Evolutionary conservation across 2,797 vertebrate genomes (phyloP), one percentile per base, ranked within the genome.

Genomic region (Lagorchestes hirsutus): DNA sequence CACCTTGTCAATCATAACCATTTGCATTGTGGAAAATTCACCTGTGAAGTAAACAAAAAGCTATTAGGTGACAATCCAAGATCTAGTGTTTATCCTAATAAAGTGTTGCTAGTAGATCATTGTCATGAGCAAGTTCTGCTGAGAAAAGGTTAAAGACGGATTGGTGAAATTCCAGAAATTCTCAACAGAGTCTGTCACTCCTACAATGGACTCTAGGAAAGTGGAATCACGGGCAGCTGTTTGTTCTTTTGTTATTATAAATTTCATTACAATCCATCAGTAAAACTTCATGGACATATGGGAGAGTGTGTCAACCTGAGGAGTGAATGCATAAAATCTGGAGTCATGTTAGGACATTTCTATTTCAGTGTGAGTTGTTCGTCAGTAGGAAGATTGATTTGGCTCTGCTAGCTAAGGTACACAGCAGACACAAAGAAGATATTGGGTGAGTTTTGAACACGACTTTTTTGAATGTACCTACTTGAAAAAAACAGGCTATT

Each of bases 191-290:
- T 27, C 40, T 54, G 11, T 11, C 4, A 59, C 46, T 57, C 31
- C 6, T 18, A 0, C 82, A 94, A 54, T 2, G 40, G 56, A 50
- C 54, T 92, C 58, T 50, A 67, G 58, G 16, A 34, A 28, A n/a
- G 24, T 40, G 54, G 40, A 18, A 55, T 50, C 55, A 55, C 0
- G 4, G 67, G 50, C 29, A 4, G 1, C 92, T 14, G 29, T 0
- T 8, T 56, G 31, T 8, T 54, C 54, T n/a, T 29, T n/a, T 91
- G 16, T 55, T 27, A n/a, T 34, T 29, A 27, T 29, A 91, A 95
- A 91, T 46, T 91, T 50, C 46, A 91, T 82, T 90, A 90, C 59
- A 93, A 97, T 97, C 96, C 95, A 4, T 94, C 93, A 91, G 93
- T 97, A 97, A 95, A 67, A 92, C 2, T 94, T 92, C 0, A 94